Conservation (phyloP, 2,113 vertebrate genomes). For the Rhineura floridana region DNA sequence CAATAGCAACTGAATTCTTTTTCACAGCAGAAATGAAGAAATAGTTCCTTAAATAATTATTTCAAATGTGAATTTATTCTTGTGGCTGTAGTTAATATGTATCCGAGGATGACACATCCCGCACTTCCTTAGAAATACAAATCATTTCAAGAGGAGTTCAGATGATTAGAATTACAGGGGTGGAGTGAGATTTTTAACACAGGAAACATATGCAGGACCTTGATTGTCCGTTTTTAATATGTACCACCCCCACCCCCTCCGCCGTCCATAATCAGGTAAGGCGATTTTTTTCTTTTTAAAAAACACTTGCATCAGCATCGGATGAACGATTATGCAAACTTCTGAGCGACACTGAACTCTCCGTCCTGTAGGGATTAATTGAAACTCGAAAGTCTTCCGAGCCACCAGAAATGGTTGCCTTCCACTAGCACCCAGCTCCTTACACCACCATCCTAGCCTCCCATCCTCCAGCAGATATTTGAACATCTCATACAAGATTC, state of each 20-base stretch:
- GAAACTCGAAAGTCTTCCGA: neutral
- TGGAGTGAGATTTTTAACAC: neutral
- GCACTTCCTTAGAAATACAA: neutral
- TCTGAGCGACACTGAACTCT: neutral
- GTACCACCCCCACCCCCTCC: neutral
- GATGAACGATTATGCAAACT: neutral
- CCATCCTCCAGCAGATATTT: neutral
- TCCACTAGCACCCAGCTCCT: neutral
- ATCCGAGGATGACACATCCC: neutral
- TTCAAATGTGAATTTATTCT: neutral
- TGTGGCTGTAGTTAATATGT: no score
- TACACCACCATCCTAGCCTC: no score
- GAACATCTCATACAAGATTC: neutral
- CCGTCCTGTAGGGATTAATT: neutral
- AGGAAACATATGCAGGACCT: neutral
- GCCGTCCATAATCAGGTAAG: neutral
- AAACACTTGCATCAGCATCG: no score
- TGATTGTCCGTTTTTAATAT: no score
- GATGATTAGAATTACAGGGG: neutral
- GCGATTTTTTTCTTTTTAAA: neutral
- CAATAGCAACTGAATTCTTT: neutral
- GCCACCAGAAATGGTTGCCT: neutral
- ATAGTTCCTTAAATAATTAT: neutral
- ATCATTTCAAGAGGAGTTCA: neutral
- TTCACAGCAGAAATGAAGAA: neutral